These are phyloP conservation scores for Notothenia coriiceps DNA, from an alignment of 2,113 vertebrate genomes.

Conservation along the genomic window DNA sequence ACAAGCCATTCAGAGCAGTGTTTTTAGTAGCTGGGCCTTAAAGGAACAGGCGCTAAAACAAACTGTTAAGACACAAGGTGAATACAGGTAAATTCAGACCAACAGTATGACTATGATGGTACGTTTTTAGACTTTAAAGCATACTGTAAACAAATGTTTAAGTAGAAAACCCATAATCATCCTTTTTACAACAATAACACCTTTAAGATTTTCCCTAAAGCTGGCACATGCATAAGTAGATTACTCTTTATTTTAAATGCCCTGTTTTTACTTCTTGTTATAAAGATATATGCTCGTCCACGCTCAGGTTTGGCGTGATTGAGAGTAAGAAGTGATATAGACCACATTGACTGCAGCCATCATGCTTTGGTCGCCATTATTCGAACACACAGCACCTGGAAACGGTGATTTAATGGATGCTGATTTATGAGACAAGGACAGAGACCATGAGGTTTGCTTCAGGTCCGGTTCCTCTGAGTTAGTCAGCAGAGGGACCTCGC, in stretches of 20 bases:
- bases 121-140: no score
- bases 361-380: neutral
- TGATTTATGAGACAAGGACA: constrained; percentile 60
- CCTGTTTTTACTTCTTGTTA: constrained; percentile 16
- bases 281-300: constrained; percentile 54
- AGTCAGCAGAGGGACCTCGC: constrained; percentile 49
- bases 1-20: no score
- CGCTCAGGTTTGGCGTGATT: constrained; percentile 12
- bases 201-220: neutral
- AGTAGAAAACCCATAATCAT: no score
- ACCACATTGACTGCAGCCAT: neutral
- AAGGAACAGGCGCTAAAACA: no score
- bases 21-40: no score
- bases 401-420: constrained; percentile 41
- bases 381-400: constrained; percentile 27
- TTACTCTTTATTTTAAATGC: constrained; percentile 30
- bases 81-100: no score
- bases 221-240: constrained; percentile 23
- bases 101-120: no score
- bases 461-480: constrained; percentile 24
- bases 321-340: constrained; percentile 16
- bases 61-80: no score
- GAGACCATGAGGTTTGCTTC: constrained; percentile 39
- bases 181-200: no score
- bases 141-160: no score